Evolutionary conservation across 1,140 invertebrate genomes (phyloP).

Genomic region (Hypsibius dujardini): DNA sequence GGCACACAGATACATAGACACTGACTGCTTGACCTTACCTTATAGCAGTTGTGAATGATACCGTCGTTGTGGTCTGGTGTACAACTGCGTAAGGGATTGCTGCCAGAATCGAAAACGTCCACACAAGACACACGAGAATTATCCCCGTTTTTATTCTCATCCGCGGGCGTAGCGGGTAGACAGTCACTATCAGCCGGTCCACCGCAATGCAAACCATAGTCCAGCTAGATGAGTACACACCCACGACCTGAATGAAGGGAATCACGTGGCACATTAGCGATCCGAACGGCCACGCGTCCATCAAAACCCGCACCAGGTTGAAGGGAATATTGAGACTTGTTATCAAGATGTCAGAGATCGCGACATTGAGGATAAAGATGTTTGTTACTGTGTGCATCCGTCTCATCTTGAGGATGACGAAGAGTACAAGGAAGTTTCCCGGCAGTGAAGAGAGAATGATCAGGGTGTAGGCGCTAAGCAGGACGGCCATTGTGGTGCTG

Average conservation of each 20-base stretch:
- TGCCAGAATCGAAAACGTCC: slow-evolving; percentile 34
- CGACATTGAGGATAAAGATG: slow-evolving; percentile 30
- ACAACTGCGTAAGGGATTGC: slow-evolving; percentile 39
- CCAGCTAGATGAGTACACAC: slow-evolving; percentile 39
- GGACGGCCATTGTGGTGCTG: not conserved
- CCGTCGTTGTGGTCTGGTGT: slow-evolving; percentile 26
- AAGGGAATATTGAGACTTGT: slow-evolving; percentile 34
- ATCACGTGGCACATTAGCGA: slow-evolving; percentile 35
- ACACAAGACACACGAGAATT: slow-evolving; percentile 34
- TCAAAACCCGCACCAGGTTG: slow-evolving; percentile 28
- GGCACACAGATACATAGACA: too few relatives aligned
- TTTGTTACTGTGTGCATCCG: slow-evolving; percentile 30
- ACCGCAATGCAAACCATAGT: slow-evolving; percentile 40
- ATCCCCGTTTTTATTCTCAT: slow-evolving; percentile 31
- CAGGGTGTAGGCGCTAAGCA: slow-evolving; percentile 27
- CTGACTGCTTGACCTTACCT: slow-evolving; percentile 22
- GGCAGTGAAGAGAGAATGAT: slow-evolving; percentile 32
- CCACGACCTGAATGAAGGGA: slow-evolving; percentile 37
- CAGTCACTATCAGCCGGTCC: slow-evolving; percentile 35
- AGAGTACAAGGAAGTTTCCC: slow-evolving; percentile 29
- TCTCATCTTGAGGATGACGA: slow-evolving; percentile 30
- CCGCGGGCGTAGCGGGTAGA: slow-evolving; percentile 35
- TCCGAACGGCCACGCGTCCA: slow-evolving; percentile 36
- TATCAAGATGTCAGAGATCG: slow-evolving; percentile 30
- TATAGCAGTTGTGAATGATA: slow-evolving; percentile 23